These are phyloP conservation scores for Prenolepis imparis DNA, from an alignment of 2,888 invertebrate genomes.

Conservation along the genomic window DNA sequence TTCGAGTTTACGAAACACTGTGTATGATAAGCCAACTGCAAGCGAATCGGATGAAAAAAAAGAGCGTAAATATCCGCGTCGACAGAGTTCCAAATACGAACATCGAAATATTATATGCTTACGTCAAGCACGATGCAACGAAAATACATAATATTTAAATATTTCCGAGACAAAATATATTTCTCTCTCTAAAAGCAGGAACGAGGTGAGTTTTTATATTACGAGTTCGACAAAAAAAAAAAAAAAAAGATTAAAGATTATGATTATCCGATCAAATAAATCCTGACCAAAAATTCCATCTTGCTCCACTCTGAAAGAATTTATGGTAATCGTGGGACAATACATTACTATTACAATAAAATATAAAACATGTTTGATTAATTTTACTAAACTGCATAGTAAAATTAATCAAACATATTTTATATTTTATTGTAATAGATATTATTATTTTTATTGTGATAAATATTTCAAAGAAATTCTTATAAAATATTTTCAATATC, in stretches of 20 bases:
- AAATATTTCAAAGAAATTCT: too few species aligned
- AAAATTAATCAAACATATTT: too few species aligned
- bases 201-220: background rate
- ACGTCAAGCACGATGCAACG: background rate
- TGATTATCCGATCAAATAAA: background rate
- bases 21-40: conserved; percentile 1
- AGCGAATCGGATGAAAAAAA: background rate
- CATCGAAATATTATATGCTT: conserved; percentile 34
- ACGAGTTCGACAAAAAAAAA: background rate
- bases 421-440: too few species aligned
- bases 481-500: too few species aligned
- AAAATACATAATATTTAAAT: conserved; percentile 5
- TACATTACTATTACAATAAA: too few species aligned
- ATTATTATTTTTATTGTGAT: too few species aligned
- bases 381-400: too few species aligned
- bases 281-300: background rate
- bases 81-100: conserved; percentile 2
- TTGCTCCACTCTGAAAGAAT: too few species aligned
- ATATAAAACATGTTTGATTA: too few species aligned
- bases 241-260: too few species aligned
- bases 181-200: background rate
- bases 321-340: too few species aligned
- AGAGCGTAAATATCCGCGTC: background rate
- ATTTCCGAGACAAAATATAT: conserved; percentile 17
- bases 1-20: conserved; percentile 17